Evolutionary conservation across 2,888 invertebrate genomes (phyloP).

Genomic region (Amphipyra berbera): DNA sequence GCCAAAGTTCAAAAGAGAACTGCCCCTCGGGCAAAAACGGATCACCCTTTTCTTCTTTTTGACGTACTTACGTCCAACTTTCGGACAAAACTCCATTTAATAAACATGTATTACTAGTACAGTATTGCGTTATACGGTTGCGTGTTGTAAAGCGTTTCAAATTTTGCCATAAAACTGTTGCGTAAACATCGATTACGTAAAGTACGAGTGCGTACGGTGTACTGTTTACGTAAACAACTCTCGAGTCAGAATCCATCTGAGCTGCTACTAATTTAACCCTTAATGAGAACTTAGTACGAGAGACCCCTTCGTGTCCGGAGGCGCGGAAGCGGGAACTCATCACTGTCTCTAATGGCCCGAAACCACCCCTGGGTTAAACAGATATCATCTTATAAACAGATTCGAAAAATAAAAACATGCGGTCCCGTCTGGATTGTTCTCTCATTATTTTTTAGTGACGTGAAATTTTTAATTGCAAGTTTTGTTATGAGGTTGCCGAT

Average conservation of each 20-base stretch:
- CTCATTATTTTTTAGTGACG: constrained; percentile 61
- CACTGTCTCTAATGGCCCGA: constrained; percentile 81
- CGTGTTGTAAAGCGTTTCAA: constrained; percentile 44
- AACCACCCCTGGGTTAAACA: constrained; percentile 79
- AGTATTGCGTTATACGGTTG: constrained; percentile 27
- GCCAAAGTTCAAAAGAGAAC: constrained; percentile 81
- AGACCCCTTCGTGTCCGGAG: constrained; percentile 79
- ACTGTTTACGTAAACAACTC: constrained; percentile 73
- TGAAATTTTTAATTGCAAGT: constrained; percentile 50
- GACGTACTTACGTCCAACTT: constrained; percentile 57
- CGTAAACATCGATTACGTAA: constrained; percentile 63
- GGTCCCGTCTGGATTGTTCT: constrained; percentile 48
- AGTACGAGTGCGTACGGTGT: constrained; percentile 58
- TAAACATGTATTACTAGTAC: constrained; percentile 21
- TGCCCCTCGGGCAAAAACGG: constrained; percentile 76
- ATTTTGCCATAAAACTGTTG: constrained; percentile 59
- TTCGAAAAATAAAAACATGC: constrained; percentile 67
- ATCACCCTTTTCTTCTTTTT: constrained; percentile 74
- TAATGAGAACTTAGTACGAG: constrained; percentile 78
- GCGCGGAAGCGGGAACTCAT: constrained; percentile 83
- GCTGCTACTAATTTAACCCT: constrained; percentile 78
- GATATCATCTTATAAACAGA: constrained; percentile 75
- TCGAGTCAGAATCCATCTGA: constrained; percentile 71
- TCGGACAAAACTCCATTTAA: constrained; percentile 30
- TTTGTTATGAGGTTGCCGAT: constrained; percentile 13